Evolutionary conservation across 2,888 invertebrate genomes (phyloP).

Genomic region (Erannis defoliaria): DNA sequence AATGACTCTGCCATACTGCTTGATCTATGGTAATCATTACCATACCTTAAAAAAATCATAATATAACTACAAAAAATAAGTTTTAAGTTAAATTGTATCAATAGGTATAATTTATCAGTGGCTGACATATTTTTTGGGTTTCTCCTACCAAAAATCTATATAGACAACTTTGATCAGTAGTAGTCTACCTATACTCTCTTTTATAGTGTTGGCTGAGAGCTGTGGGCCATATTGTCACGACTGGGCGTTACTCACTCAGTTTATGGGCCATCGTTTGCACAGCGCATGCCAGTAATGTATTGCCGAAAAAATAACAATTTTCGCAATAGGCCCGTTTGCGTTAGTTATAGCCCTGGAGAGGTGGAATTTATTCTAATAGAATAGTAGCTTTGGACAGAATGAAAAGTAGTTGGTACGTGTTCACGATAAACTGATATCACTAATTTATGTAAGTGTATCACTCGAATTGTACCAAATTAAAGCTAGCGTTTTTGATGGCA

Average conservation of each 20-base stretch:
- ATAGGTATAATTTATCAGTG: too few species aligned
- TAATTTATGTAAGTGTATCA: neutral
- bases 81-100: too few species aligned
- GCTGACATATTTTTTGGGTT: too few species aligned
- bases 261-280: slow-evolving; percentile 51
- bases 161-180: too few species aligned
- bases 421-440: neutral
- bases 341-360: slow-evolving; percentile 24
- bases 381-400: slow-evolving; percentile 6
- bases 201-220: slow-evolving; percentile 19
- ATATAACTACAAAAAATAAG: too few species aligned
- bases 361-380: slow-evolving; percentile 26
- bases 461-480: too few species aligned
- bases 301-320: slow-evolving; percentile 40
- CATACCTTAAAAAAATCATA: too few species aligned
- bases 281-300: slow-evolving; percentile 36
- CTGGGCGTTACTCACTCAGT: slow-evolving; percentile 53
- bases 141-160: too few species aligned
- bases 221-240: slow-evolving; percentile 62
- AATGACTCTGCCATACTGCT: too few species aligned
- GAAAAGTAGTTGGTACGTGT: slow-evolving; percentile 10
- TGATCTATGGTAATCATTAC: too few species aligned
- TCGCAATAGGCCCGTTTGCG: slow-evolving; percentile 31
- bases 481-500: too few species aligned
- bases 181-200: too few species aligned